Base-by-base conservation (phyloP, 2,113 vertebrate species). In the Brachyhypopomus occidentalis region DNA sequence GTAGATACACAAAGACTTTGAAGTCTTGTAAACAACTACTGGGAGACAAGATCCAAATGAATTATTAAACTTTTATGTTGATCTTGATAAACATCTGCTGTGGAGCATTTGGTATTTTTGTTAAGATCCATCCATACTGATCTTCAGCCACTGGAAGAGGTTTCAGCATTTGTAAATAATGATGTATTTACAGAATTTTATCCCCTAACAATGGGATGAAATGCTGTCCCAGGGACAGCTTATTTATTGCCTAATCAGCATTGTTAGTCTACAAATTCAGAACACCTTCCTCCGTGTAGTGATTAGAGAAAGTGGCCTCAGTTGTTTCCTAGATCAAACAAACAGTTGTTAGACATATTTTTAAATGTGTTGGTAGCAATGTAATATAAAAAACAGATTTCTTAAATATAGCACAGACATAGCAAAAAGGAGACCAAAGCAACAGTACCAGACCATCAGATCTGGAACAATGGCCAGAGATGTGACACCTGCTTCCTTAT, bases 161-260 rank as follows among this genome's bases (percentile, higher is more conserved):
- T 79, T 70, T 63, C 56, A 79, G 75, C 71, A 75, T 70, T 63
- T 19, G 38, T 48, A 56, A 56, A 52, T 52, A 72, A 77, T 36
- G 22, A 17, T 30, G 22, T 5, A 66, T 73, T 41, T 19, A 19
- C 22, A 38, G 34, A 3, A 19, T 75, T 64, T 77, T 25, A 62
- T 77, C 19, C 36, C n/a, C 34, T 62, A 63, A 36, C 4, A 45
- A 41, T 66, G 36, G 25, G 55, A 73, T 52, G 8, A 52, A 52
- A 52, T 52, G 58, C 52, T 30, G 73, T 72, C 63, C 58, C 5
- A 22, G 60, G 70, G 12, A 72, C 17, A 52, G n/a, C 5, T 20
- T 8, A 2, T 25, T 6, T 25, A 19, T 25, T 69, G 12, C 8
- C 4, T 27, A 36, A 5, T 60, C 67, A 70, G n/a, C 4, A 11